Evolutionary conservation across 1,140 invertebrate genomes (phyloP).

Genomic region (Rhyzopertha dominica): DNA sequence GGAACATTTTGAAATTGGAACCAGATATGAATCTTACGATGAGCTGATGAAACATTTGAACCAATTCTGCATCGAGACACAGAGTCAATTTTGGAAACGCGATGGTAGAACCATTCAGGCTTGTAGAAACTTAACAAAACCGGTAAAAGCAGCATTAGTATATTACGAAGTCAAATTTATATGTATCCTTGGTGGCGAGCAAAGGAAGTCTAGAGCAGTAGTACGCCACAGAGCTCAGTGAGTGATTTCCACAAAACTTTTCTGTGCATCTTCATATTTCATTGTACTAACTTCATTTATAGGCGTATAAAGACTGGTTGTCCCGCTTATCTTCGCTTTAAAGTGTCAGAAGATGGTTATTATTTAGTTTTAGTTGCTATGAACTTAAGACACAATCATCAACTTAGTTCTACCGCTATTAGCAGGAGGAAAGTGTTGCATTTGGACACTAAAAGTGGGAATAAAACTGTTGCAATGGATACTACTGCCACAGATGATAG

Average conservation of each 20-base stretch:
- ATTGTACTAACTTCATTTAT: background rate
- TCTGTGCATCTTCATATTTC: background rate
- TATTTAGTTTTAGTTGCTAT: constrained; percentile 5
- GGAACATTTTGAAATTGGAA: constrained; percentile 11
- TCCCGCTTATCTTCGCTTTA: constrained; percentile 9
- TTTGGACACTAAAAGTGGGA: no score
- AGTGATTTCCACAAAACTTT: background rate
- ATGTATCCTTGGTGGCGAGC: constrained; percentile 7
- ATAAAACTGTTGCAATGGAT: no score
- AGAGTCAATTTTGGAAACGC: constrained; percentile 12
- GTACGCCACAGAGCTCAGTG: background rate
- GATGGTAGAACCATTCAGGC: constrained; percentile 8
- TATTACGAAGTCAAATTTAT: constrained; percentile 11
- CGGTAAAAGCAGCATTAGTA: constrained; percentile 4
- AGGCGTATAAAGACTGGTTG: constrained; percentile 11
- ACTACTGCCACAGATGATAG: no score
- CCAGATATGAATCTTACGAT: constrained; percentile 4
- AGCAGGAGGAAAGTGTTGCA: no score
- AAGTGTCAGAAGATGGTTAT: constrained; percentile 8
- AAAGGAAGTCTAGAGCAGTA: constrained; percentile 3
- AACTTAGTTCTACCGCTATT: no score
- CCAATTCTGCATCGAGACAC: background rate
- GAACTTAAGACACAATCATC: constrained; percentile 11
- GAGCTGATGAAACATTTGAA: constrained; percentile 1
- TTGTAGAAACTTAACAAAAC: background rate